Base-by-base conservation (phyloP, 2,797 vertebrate species). In the Hipposideros larvatus region DNA sequence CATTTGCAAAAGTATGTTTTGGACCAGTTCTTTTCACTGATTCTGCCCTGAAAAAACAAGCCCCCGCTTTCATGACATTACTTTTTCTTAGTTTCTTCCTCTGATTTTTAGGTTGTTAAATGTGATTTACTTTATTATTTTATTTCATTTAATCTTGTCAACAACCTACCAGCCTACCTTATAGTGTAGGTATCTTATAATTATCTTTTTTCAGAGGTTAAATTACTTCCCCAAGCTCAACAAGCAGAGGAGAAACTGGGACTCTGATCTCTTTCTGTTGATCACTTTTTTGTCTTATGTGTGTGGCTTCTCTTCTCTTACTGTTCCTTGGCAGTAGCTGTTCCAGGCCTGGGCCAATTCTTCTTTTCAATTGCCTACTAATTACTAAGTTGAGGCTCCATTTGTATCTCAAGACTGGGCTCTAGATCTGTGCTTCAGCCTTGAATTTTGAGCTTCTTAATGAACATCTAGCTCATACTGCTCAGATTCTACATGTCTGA, bases 111-210 rank as follows among this genome's bases (percentile, higher is more conserved):
- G 63, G 37, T 95, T 94, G 79, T 59, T 41, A 59, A 93, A 75
- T 95, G 57, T 84, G 41, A 86, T 87, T 96, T 84, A 10, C 55
- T 94, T 96, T 79, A 55, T 37, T 78, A 61, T 61, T 93, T 87
- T 34, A 61, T 85, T 16, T 90, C 37, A 10, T 71, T 91, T 75
- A 74, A 63, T 96, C 48, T 88, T 94, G 21, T 74, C 75, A 61
- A 21, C 53, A 77, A 2, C 57, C 79, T 92, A 2, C 41, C 53
- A 77, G 1, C 57, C 79, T 92, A 2, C 41, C 70, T 75, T 77
- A 71, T 11, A n/a, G 9, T 83, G 15, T 73, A 53, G 41, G 43
- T 41, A 57, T 93, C 79, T 74, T 65, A 31, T 65, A 91, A 31
- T n/a, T 46, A 37, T 34, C 31, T 43, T 57, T 88, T 85, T 94